Evolutionary conservation across 2,888 invertebrate species (phyloP).

Genomic region (Nomada goodeniana): DNA sequence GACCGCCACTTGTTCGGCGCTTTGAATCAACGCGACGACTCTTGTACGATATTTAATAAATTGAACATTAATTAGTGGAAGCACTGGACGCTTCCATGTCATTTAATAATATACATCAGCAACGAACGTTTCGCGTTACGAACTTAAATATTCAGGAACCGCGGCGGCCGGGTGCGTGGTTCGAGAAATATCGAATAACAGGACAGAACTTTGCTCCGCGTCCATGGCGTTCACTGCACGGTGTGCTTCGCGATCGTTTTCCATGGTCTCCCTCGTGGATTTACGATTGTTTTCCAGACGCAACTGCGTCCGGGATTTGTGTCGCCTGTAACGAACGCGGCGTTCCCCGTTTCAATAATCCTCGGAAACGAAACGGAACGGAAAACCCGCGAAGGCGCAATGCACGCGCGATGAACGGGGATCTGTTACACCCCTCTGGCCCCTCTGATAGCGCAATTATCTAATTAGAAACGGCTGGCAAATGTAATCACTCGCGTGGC

Average conservation of each 20-base stretch:
- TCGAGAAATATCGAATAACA: slow-evolving; percentile 29
- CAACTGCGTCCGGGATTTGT: neutral
- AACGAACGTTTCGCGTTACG: too few species aligned
- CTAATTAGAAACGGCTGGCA: slow-evolving; percentile 33
- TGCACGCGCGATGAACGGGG: neutral
- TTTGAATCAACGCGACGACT: too few species aligned
- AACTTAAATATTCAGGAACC: too few species aligned
- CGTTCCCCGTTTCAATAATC: neutral
- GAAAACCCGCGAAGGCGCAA: neutral
- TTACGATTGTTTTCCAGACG: slow-evolving; percentile 41
- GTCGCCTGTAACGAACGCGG: slow-evolving; percentile 8
- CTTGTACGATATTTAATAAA: too few species aligned
- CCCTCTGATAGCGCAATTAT: slow-evolving; percentile 24
- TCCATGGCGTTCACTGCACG: slow-evolving; percentile 20
- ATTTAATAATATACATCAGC: too few species aligned
- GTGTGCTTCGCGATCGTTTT: slow-evolving; percentile 23
- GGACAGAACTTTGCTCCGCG: slow-evolving; percentile 13
- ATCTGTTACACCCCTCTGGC: neutral
- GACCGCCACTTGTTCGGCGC: too few species aligned
- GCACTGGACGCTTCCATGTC: too few species aligned
- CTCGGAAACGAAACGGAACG: neutral
- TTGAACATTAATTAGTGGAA: too few species aligned
- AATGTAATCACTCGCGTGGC: slow-evolving; percentile 31
- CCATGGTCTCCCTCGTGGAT: slow-evolving; percentile 21
- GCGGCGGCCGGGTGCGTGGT: slow-evolving; percentile 3